Conservation (phyloP, 2,888 invertebrate genomes). For the Cremastobaeus sp. region DNA sequence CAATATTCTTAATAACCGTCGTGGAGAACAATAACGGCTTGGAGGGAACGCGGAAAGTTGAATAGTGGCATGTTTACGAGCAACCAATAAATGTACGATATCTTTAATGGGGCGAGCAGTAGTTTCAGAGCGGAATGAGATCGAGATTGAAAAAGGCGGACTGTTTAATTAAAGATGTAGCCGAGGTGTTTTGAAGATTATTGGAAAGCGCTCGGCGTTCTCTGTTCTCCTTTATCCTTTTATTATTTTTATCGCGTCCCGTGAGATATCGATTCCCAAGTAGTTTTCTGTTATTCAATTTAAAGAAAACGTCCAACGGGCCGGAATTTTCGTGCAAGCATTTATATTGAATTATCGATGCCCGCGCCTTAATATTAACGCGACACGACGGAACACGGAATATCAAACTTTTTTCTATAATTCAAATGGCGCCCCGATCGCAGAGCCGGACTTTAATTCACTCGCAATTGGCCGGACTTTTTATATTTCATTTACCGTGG, state of each 20-base stretch:
- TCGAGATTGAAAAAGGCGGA: slow-evolving; percentile 48
- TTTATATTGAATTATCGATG: slow-evolving; percentile 23
- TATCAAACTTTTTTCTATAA: background rate
- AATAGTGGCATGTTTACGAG: slow-evolving; percentile 49
- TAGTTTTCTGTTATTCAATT: slow-evolving; percentile 44
- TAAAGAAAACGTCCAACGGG: slow-evolving; percentile 23
- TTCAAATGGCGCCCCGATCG: background rate
- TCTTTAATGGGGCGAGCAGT: slow-evolving; percentile 51
- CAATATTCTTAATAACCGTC: slow-evolving; percentile 45
- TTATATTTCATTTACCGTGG: too few species aligned
- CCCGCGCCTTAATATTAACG: slow-evolving; percentile 27
- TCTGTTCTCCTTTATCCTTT: background rate
- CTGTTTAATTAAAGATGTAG: slow-evolving; percentile 53
- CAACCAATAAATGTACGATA: slow-evolving; percentile 51
- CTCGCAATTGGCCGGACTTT: too few species aligned
- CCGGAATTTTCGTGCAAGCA: slow-evolving; percentile 14
- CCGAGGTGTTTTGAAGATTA: slow-evolving; percentile 44
- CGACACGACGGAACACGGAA: background rate
- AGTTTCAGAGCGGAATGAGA: slow-evolving; percentile 46
- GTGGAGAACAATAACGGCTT: slow-evolving; percentile 34
- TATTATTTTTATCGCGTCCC: slow-evolving; percentile 41
- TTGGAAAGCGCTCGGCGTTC: slow-evolving; percentile 20
- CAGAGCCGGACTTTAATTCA: too few species aligned
- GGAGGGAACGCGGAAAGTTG: slow-evolving; percentile 49
- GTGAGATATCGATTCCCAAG: slow-evolving; percentile 42